A percentile compares a stretch with the other conserved stretches of the same genome.
phyloP scores from a whole-genome alignment of 37 sponge, comb jelly and placozoan genomes.

The Amphimedon queenslandica region DNA sequence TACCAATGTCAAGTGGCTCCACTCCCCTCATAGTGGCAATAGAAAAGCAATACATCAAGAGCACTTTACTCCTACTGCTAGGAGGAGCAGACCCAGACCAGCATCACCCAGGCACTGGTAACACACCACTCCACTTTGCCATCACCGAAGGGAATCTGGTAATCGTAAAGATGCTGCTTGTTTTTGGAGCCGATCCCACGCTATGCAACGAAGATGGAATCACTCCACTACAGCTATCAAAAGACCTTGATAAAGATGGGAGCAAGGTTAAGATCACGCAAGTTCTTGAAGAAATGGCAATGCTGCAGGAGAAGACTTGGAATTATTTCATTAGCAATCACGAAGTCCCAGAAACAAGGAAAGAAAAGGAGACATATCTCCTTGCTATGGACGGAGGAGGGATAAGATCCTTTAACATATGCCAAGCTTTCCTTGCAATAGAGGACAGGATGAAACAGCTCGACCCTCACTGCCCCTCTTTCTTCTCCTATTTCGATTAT shows the following conservation, averaged over 20 bases:
- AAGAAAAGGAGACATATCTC: slow-evolving; percentile 13
- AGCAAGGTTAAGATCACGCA: neutral
- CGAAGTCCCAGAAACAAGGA: no score
- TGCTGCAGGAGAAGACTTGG: neutral
- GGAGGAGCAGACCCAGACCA: slow-evolving; percentile 24
- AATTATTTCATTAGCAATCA: neutral
- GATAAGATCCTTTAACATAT: slow-evolving; percentile 34
- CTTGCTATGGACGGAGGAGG: slow-evolving; percentile 70
- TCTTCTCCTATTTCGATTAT: slow-evolving; percentile 48
- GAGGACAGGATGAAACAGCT: slow-evolving; percentile 26
- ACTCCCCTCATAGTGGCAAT: slow-evolving; percentile 28
- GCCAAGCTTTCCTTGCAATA: slow-evolving; percentile 13
- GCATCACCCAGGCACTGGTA: neutral
- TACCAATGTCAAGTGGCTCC: no score
- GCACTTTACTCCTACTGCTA: slow-evolving; percentile 9
- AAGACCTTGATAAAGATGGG: no score
- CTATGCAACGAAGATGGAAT: slow-evolving; percentile 18
- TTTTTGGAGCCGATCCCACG: slow-evolving; percentile 34
- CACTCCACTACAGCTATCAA: slow-evolving; percentile 34
- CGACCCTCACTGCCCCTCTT: slow-evolving; percentile 14
- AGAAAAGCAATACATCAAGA: neutral
- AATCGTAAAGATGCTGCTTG: slow-evolving; percentile 39
- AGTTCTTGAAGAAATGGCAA: neutral
- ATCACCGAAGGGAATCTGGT: slow-evolving; percentile 7
- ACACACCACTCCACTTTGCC: slow-evolving; percentile 51